These are phyloP conservation scores for Prunella fulvescens DNA, from an alignment of 2,113 vertebrate genomes.

Conservation along the genomic window DNA sequence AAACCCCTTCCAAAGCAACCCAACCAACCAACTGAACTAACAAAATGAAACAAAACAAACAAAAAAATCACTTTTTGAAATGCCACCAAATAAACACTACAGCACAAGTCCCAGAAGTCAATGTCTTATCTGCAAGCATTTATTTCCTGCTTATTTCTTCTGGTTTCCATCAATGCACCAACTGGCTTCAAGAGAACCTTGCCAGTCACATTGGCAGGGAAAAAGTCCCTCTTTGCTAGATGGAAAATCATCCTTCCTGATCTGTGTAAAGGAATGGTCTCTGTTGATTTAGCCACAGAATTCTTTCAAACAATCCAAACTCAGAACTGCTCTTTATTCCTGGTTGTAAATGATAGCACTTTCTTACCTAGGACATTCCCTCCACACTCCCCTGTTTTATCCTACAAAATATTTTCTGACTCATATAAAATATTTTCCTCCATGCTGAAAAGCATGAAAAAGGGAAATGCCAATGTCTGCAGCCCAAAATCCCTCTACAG, in stretches of 20 bases:
- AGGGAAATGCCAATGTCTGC: fast-evolving
- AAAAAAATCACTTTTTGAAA: background rate
- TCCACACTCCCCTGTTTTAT: background rate
- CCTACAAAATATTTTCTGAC: background rate
- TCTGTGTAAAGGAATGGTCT: background rate
- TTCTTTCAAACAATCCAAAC: background rate
- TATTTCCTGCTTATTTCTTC: background rate
- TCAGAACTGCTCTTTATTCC: background rate
- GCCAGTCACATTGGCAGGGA: background rate
- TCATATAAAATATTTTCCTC: background rate
- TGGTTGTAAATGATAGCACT: background rate
- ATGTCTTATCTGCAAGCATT: fast-evolving
- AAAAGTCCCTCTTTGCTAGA: background rate
- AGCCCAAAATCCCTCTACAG: background rate
- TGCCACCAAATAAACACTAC: background rate
- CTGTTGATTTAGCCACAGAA: background rate
- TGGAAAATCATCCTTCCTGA: background rate
- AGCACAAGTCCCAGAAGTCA: background rate
- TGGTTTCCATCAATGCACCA: background rate
- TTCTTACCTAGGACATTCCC: background rate
- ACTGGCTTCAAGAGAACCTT: background rate
- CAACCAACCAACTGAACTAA: background rate
- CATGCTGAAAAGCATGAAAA: fast-evolving
- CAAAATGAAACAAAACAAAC: background rate
- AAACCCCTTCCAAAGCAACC: background rate